Evolutionary conservation across 2,797 vertebrate genomes (phyloP).

Genomic region (Ciconia nigra): DNA sequence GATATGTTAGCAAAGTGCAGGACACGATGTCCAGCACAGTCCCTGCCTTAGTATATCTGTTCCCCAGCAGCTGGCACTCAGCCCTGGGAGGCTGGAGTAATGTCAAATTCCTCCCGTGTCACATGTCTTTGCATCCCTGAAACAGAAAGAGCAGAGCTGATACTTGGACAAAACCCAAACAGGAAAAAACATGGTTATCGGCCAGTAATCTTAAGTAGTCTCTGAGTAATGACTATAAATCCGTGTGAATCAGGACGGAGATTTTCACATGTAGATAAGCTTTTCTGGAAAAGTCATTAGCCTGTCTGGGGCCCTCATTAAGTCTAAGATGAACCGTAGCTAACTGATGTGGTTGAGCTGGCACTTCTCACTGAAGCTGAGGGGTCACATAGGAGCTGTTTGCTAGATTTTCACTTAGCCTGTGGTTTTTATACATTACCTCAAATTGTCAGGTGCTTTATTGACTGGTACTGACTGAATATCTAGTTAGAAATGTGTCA

Average conservation of each 20-base stretch:
- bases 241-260: conserved; percentile 22
- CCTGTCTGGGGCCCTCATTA: neutral
- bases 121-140: neutral
- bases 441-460: neutral
- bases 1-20: neutral
- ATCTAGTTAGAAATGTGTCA: neutral
- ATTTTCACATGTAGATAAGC: conserved; percentile 60
- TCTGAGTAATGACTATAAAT: neutral
- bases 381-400: neutral
- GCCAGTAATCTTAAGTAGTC: neutral
- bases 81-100: conserved; percentile 8
- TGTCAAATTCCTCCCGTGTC: neutral
- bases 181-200: conserved; percentile 7
- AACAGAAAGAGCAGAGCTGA: neutral
- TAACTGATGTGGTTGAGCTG: neutral
- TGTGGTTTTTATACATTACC: neutral
- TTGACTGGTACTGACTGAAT: neutral
- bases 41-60: neutral
- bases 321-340: fast-evolving
- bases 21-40: neutral
- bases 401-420: neutral
- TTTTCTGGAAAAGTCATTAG: conserved; percentile 38
- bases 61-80: neutral
- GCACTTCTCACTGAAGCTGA: neutral
- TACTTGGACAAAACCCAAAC: conserved; percentile 34